Evolutionary conservation across 2,888 invertebrate genomes (phyloP), one percentile per base, ranked within the genome.

Genomic region (Spatulosminthurus flaviceps): DNA sequence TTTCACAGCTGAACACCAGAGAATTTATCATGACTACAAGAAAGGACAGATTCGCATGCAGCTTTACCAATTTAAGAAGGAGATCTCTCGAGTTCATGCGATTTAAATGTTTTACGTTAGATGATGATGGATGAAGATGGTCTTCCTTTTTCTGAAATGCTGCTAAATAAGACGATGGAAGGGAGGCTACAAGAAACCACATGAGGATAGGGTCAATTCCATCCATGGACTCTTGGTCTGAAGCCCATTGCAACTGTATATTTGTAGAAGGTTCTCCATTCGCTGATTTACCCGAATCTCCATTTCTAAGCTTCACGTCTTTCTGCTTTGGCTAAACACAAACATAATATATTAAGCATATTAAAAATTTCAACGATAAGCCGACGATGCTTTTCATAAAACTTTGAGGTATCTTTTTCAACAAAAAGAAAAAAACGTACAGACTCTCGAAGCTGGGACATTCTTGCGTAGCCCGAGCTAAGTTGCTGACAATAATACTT

Each of bases 161-260:
- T 22, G 79, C 29, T 0, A 89, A 89, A 87, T 90, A 91, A 0
- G 90, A 87, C n/a, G 89, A 88, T 13, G 92, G 92, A 85, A 92
- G 88, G 2, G 91, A 90, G 79, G 91, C 91, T 0, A 93, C 91
- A 83, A 93, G 87, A 73, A 93, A 88, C 93, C 93, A 93, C 19
- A 93, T 92, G 82, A 91, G 90, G 74, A 92, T 92, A 41, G 91
- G 83, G 51, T 82, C 79, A 13, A 84, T 79, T 26, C 16, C 66
- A 64, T 9, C 9, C 51, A 51, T 19, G 5, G 51, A 51, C 16
- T 51, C 51, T 9, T 4, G 34, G 9, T 34, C 9, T 9, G 34
- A 9, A 34, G 34, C 9, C 34, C 34, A 34, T 34, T 34, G 34
- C n/a, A n/a, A n/a, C n/a, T n/a, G n/a, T n/a, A n/a, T n/a, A 34